Evolutionary conservation across 2,888 invertebrate species (phyloP), one percentile per base, ranked within the genome.

Genomic region (Scaptomyza reducta): DNA sequence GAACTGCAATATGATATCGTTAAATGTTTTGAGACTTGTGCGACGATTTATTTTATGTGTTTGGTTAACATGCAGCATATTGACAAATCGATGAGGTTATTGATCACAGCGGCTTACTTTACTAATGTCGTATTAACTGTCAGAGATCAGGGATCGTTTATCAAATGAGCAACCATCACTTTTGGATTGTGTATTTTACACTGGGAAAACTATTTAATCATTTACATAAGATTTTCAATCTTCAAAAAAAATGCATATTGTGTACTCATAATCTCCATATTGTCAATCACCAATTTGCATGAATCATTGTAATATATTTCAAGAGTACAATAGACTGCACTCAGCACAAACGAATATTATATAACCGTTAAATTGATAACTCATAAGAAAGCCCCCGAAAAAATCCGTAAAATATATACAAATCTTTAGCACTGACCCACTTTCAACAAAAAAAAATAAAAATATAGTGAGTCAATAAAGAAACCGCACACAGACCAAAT

Each of bases 391-490:
- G 53, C 46, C 79, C 72, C 64, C 45, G 25, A 55, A 57, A 67
- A 49, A 44, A 49, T 10, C 10, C 10, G 66, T 46, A 46, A 70
- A 57, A 55, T 65, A 57, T 40, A 16, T 16, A 71, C 59, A 80
- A 74, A 78, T 82, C 73, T 85, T 85, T 83, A 82, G 79, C 82
- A 82, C 85, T 83, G 82, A 83, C 82, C 82, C 71, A 83, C 82
- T 82, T 83, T 79, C 79, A 66, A 74, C 27, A 22, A 49, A 49
- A 47, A 59, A 63, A 66, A 74, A 14, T n/a, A 49, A 49, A 49
- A 60, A 63, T 41, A 57, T 62, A 72, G 82, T 83, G 82, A 83
- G 85, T 83, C 82, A 83, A 85, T 85, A 82, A 82, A 85, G 70
- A 84, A 82, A 82, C 81, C 85, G 74, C 81, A 70, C 57, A 72